Percentiles rank a stretch among this genome's conserved stretches.
Evolutionary conservation across 1,140 invertebrate species (phyloP).

Genomic region (Diorhabda elongata): DNA sequence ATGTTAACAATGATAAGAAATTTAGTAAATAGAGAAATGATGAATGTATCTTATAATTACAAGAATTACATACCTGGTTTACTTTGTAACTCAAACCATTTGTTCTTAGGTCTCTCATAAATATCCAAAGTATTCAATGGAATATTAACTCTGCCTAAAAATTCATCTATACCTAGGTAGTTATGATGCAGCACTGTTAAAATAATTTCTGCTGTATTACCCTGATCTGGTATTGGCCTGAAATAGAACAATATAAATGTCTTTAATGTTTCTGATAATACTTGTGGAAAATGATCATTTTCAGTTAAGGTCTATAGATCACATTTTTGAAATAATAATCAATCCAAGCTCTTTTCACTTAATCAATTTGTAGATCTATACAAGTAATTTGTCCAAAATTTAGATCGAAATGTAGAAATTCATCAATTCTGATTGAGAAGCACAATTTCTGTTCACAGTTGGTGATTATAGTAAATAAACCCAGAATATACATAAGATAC

Average conservation of each 20-base stretch:
- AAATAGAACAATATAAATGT: conserved; percentile 29
- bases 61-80: conserved; percentile 51
- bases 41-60: background rate
- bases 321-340: too few species aligned
- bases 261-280: background rate
- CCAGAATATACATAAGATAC: too few species aligned
- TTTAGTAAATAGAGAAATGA: too few species aligned
- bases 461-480: too few species aligned
- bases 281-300: too few species aligned
- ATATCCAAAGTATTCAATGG: conserved; percentile 84
- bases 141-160: conserved; percentile 78
- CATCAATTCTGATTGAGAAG: too few species aligned
- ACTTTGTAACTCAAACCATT: conserved; percentile 62
- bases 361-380: too few species aligned
- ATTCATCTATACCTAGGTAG: conserved; percentile 87
- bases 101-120: conserved; percentile 82
- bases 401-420: too few species aligned
- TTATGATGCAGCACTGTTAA: conserved; percentile 85
- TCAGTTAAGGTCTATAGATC: too few species aligned
- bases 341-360: too few species aligned
- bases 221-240: conserved; percentile 77
- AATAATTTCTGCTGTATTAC: conserved; percentile 80
- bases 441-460: too few species aligned
- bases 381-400: too few species aligned
- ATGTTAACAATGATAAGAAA: conserved; percentile 3